Evolutionary conservation across 1,140 invertebrate genomes (phyloP).

Genomic region (Eulimnadia texana): DNA sequence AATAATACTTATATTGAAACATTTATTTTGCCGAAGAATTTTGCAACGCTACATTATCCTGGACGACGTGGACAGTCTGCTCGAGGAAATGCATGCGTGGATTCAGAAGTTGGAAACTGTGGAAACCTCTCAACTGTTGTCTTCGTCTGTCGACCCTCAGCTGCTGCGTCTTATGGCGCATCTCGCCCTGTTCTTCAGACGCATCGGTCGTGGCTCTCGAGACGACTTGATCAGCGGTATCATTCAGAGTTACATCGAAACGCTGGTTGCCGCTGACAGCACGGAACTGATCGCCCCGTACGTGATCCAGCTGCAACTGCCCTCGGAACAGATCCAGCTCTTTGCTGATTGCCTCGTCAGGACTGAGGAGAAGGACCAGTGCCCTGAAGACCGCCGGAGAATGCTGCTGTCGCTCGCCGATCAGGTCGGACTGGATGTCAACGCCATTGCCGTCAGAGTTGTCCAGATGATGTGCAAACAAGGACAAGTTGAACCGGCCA

Average conservation of each 20-base stretch:
- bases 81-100: slow-evolving; percentile 41
- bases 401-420: slow-evolving; percentile 41
- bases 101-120: slow-evolving; percentile 10
- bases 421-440: slow-evolving; percentile 63
- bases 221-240: slow-evolving; percentile 54
- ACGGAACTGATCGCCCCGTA: slow-evolving; percentile 1
- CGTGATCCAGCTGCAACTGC: slow-evolving; percentile 1
- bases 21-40: slow-evolving; percentile 21
- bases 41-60: slow-evolving; percentile 66
- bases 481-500: slow-evolving; percentile 29
- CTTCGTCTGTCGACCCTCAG: slow-evolving; percentile 32
- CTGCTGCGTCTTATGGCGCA: slow-evolving; percentile 69
- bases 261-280: background rate
- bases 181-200: slow-evolving; percentile 62
- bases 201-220: slow-evolving; percentile 50
- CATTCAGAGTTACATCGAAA: slow-evolving; percentile 45
- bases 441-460: slow-evolving; percentile 61
- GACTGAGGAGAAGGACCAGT: background rate
- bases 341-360: slow-evolving; percentile 1
- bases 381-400: background rate
- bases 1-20: background rate
- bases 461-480: slow-evolving; percentile 62
- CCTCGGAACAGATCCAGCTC: background rate
- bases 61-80: slow-evolving; percentile 44
- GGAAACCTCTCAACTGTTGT: too few relatives aligned